A percentile compares a stretch with the other conserved stretches of the same genome.
Conservation (phyloP, 1,140 invertebrate species). For the Pseudoatta argentina region DNA sequence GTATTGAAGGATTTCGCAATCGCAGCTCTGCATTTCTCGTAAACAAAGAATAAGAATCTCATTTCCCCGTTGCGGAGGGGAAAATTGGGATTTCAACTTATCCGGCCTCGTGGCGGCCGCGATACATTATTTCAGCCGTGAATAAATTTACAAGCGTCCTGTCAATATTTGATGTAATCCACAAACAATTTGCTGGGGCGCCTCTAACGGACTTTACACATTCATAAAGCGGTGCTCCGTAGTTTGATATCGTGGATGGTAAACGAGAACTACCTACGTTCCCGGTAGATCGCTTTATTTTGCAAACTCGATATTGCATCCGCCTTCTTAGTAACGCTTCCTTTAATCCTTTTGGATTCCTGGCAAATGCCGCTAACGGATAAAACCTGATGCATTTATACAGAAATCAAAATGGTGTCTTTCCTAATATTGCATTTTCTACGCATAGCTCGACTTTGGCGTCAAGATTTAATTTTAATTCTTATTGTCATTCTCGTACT, state of each 20-base stretch:
- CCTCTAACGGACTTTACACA: slow-evolving; percentile 80
- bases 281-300: slow-evolving; percentile 68
- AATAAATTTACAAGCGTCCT: slow-evolving; percentile 76
- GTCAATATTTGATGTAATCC: slow-evolving; percentile 80
- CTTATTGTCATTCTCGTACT: not conserved
- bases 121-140: slow-evolving; percentile 75
- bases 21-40: not conserved
- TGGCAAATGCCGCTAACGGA: slow-evolving; percentile 12
- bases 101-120: slow-evolving; percentile 59
- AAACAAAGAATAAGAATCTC: slow-evolving; percentile 35
- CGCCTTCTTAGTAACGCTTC: slow-evolving; percentile 56
- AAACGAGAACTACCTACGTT: slow-evolving; percentile 60
- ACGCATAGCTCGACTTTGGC: not conserved
- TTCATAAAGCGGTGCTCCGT: slow-evolving; percentile 76
- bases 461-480: not conserved
- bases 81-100: slow-evolving; percentile 41
- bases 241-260: slow-evolving; percentile 71
- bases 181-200: slow-evolving; percentile 76
- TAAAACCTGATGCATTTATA: slow-evolving; percentile 19
- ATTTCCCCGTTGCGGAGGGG: slow-evolving; percentile 6
- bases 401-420: slow-evolving; percentile 6
- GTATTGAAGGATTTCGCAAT: slow-evolving; percentile 31
- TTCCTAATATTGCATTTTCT: not conserved
- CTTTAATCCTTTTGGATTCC: slow-evolving; percentile 57
- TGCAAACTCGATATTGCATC: slow-evolving; percentile 58